phyloP scores from a whole-genome alignment of 2,888 invertebrate species.

The Drosophila acutilabella region DNA sequence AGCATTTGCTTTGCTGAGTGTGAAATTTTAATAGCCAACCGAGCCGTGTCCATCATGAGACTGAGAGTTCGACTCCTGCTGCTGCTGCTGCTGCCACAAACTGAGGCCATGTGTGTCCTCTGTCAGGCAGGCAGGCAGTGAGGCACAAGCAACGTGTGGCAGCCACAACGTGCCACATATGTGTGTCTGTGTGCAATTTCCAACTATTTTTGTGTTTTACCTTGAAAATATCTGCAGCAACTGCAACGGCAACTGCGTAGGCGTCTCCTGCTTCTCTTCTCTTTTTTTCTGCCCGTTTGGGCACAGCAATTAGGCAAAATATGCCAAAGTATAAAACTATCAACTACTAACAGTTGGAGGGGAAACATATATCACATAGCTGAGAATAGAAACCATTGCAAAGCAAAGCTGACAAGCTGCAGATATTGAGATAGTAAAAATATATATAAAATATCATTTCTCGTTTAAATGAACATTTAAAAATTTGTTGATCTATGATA shows the following conservation, averaged over 20 bases:
- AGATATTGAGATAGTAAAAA: slow-evolving; percentile 3
- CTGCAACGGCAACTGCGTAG: slow-evolving; percentile 53
- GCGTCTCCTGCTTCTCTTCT: slow-evolving; percentile 25
- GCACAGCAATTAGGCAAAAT: slow-evolving; percentile 48
- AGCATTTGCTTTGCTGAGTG: slow-evolving; percentile 79
- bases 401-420: slow-evolving; percentile 8
- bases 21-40: slow-evolving; percentile 82
- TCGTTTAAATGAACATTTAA: not conserved
- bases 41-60: slow-evolving; percentile 73
- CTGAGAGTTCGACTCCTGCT: slow-evolving; percentile 47
- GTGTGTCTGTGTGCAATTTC: slow-evolving; percentile 11
- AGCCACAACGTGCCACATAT: slow-evolving; percentile 15
- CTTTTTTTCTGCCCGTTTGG: not conserved
- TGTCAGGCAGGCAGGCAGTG: slow-evolving; percentile 33
- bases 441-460: slow-evolving; percentile 1
- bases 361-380: slow-evolving; percentile 8
- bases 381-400: slow-evolving; percentile 21
- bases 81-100: slow-evolving; percentile 34
- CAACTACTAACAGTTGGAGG: slow-evolving; percentile 5
- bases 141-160: slow-evolving; percentile 12
- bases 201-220: slow-evolving; percentile 74
- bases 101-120: slow-evolving; percentile 65
- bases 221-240: slow-evolving; percentile 63
- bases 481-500: not conserved
- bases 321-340: slow-evolving; percentile 19